Evolutionary conservation across 2,888 invertebrate genomes (phyloP).

Genomic region (Metopia argyrocephala): DNA sequence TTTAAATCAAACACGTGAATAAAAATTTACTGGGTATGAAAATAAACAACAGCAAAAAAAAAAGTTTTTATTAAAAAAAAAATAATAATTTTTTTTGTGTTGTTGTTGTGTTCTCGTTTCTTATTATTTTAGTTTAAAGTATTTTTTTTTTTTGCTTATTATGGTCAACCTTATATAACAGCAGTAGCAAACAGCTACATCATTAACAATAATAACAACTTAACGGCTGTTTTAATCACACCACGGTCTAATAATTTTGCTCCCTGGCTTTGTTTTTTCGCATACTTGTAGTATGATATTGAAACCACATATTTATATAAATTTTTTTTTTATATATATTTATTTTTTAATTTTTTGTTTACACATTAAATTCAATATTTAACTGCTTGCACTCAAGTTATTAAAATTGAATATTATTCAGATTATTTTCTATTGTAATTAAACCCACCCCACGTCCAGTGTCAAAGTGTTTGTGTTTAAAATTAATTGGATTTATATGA

Average conservation of each 20-base stretch:
- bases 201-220: slow-evolving; percentile 15
- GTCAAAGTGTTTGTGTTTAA: too few species aligned
- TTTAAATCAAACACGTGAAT: too few species aligned
- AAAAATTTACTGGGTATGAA: too few species aligned
- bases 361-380: slow-evolving; percentile 8
- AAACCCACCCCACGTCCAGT: too few species aligned
- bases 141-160: slow-evolving; percentile 38
- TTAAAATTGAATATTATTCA: background rate
- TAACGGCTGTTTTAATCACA: slow-evolving; percentile 51
- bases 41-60: too few species aligned
- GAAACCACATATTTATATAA: too few species aligned
- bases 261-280: slow-evolving; percentile 39
- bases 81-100: too few species aligned
- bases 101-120: slow-evolving; percentile 25
- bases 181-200: background rate
- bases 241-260: slow-evolving; percentile 53
- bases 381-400: slow-evolving; percentile 8
- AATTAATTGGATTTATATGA: too few species aligned
- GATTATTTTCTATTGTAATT: too few species aligned
- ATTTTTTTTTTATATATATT: background rate
- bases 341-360: background rate
- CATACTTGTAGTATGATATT: slow-evolving; percentile 54
- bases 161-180: slow-evolving; percentile 33
- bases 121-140: slow-evolving; percentile 32
- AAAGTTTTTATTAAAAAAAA: background rate